These are phyloP conservation scores for Chlorops oryzae DNA, from an alignment of 1,140 invertebrate genomes.

Conservation along the genomic window DNA sequence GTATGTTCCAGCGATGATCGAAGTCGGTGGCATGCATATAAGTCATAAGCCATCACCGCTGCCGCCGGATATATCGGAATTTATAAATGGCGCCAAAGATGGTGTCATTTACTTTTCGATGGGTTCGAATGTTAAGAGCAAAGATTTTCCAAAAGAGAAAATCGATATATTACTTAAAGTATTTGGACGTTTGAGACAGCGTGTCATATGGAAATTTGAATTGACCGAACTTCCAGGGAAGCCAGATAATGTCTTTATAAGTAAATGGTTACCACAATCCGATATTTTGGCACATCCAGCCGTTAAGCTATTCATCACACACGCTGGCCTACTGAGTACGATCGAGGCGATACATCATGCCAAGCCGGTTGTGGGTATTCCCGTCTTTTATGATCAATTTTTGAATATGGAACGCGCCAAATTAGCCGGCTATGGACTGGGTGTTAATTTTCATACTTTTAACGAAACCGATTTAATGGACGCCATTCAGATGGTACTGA, in stretches of 20 bases:
- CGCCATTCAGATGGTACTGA: constrained; percentile 16
- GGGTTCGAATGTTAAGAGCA: constrained; percentile 58
- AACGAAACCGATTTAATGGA: constrained; percentile 34
- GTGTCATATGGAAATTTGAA: constrained; percentile 57
- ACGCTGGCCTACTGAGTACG: constrained; percentile 65
- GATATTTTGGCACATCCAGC: constrained; percentile 66
- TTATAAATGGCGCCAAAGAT: constrained; percentile 54
- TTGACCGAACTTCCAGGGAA: constrained; percentile 49
- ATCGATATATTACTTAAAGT: constrained; percentile 50
- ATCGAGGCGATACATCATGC: constrained; percentile 65
- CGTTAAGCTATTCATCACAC: constrained; percentile 63
- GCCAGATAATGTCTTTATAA: constrained; percentile 58
- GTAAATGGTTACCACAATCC: constrained; percentile 64
- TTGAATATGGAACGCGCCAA: constrained; percentile 52
- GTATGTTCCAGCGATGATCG: constrained; percentile 51
- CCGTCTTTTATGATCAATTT: constrained; percentile 61
- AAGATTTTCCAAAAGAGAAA: constrained; percentile 50
- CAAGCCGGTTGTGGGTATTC: constrained; percentile 64
- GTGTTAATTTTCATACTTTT: constrained; percentile 17
- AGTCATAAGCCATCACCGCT: constrained; percentile 48
- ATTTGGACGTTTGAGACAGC: constrained; percentile 51
- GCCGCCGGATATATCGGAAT: constrained; percentile 41
- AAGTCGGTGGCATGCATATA: constrained; percentile 51
- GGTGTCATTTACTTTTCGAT: constrained; percentile 66
- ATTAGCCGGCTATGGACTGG: constrained; percentile 49